Evolutionary conservation across 2,797 vertebrate genomes (phyloP).

Genomic region (Macropodus opercularis): DNA sequence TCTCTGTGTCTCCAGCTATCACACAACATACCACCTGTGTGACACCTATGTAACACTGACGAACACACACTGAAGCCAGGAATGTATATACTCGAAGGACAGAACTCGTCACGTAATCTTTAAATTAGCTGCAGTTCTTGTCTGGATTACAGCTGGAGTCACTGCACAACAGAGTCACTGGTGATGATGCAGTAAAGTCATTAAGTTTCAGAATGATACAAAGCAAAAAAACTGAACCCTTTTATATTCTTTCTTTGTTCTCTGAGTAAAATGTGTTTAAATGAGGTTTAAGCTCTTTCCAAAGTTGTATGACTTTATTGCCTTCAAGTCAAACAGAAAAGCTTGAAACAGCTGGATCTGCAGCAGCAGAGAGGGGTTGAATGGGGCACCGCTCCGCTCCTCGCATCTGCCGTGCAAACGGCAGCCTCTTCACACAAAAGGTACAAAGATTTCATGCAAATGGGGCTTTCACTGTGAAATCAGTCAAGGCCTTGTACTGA

Average conservation of each 20-base stretch:
- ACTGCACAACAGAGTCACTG: slow-evolving; percentile 5
- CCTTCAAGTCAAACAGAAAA: no score
- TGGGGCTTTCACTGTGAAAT: slow-evolving; percentile 23
- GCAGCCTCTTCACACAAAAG: slow-evolving; percentile 38
- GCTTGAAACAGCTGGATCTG: slow-evolving; percentile 56
- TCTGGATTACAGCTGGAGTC: neutral
- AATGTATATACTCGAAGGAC: slow-evolving; percentile 17
- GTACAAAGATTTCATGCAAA: slow-evolving; percentile 17
- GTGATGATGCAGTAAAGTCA: slow-evolving; percentile 5
- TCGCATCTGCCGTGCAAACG: slow-evolving; percentile 79
- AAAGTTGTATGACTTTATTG: no score
- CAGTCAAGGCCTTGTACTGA: neutral
- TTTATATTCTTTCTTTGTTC: neutral
- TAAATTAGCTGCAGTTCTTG: slow-evolving; percentile 14
- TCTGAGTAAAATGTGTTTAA: slow-evolving; percentile 8
- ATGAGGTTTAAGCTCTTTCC: slow-evolving; percentile 14
- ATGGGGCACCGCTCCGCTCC: slow-evolving; percentile 46
- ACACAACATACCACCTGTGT: slow-evolving; percentile 59
- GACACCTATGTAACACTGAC: slow-evolving; percentile 44
- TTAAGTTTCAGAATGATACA: no score
- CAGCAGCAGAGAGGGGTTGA: slow-evolving; percentile 38
- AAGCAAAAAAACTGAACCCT: neutral
- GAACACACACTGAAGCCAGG: no score
- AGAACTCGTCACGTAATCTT: slow-evolving; percentile 28
- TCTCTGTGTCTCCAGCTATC: slow-evolving; percentile 64